Conservation (phyloP, 2,797 vertebrate genomes). For the Borostomias antarcticus region DNA sequence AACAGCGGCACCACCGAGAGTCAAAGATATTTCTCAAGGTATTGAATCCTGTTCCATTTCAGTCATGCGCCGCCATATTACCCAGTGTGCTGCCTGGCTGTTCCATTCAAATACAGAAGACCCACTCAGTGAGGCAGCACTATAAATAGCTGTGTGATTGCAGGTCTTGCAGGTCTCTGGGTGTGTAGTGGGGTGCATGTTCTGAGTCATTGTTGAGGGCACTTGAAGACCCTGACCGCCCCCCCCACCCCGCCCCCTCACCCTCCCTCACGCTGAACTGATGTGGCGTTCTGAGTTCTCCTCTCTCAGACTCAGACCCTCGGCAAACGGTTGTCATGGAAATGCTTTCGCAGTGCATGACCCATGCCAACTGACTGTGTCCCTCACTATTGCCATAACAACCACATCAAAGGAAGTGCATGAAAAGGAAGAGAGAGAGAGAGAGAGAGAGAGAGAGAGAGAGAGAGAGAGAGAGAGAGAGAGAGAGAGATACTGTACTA, state of each 20-base stretch:
- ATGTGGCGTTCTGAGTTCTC: slow-evolving; percentile 54
- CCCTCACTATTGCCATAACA: slow-evolving; percentile 56
- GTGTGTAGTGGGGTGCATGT: slow-evolving; percentile 23
- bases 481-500: slow-evolving; percentile 5
- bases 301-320: slow-evolving; percentile 53
- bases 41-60: no score
- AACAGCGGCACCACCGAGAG: not conserved
- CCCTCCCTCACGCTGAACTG: slow-evolving; percentile 44
- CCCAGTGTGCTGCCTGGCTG: not conserved
- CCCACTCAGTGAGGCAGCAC: slow-evolving; percentile 7
- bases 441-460: slow-evolving; percentile 21
- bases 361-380: slow-evolving; percentile 55
- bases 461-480: slow-evolving; percentile 21
- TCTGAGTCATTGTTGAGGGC: slow-evolving; percentile 28
- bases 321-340: slow-evolving; percentile 67
- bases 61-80: not conserved
- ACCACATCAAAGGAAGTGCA: slow-evolving; percentile 40
- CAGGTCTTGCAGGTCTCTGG: slow-evolving; percentile 20
- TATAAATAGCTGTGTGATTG: slow-evolving; percentile 29
- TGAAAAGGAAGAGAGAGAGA: slow-evolving; percentile 27
- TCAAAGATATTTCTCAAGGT: no score
- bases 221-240: slow-evolving; percentile 16
- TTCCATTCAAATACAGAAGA: not conserved
- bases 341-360: slow-evolving; percentile 57
- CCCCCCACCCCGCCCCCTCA: slow-evolving; percentile 13